These are phyloP conservation scores for Tokudaia muenninki DNA, from an alignment of 2,797 vertebrate genomes.

Conservation along the genomic window DNA sequence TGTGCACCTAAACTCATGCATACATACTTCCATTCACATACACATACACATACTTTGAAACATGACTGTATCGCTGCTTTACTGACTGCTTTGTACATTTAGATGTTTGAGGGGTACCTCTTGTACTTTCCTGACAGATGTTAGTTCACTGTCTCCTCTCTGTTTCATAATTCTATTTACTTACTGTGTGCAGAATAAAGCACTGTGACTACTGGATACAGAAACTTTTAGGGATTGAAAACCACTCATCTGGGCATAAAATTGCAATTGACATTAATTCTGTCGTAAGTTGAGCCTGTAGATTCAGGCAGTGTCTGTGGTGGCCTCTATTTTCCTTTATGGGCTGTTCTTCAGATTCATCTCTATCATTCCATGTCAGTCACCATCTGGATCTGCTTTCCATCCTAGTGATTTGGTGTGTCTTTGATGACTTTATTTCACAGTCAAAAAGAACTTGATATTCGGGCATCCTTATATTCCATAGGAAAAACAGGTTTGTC, in stretches of 20 bases:
- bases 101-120: not conserved
- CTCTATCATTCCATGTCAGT: not conserved
- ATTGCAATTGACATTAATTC: slow-evolving; percentile 11
- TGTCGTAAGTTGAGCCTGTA: not conserved
- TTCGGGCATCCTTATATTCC: not conserved
- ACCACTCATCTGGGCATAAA: not conserved
- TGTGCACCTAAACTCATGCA: not conserved
- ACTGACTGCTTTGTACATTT: slow-evolving; percentile 10
- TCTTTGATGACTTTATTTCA: slow-evolving; percentile 48
- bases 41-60: not conserved
- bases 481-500: slow-evolving; percentile 19
- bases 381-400: slow-evolving; percentile 5
- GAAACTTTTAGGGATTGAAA: slow-evolving; percentile 22
- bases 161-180: not conserved
- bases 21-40: not conserved
- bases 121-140: not conserved
- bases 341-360: not conserved
- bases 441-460: not conserved
- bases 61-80: not conserved
- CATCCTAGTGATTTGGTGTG: not conserved
- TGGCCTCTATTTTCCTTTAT: not conserved
- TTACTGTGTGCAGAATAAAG: not conserved
- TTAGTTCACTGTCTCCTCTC: not conserved
- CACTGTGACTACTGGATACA: not conserved
- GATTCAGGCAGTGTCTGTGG: not conserved